phyloP scores from a whole-genome alignment of 1,140 invertebrate species.

The Calosoma granatense region DNA sequence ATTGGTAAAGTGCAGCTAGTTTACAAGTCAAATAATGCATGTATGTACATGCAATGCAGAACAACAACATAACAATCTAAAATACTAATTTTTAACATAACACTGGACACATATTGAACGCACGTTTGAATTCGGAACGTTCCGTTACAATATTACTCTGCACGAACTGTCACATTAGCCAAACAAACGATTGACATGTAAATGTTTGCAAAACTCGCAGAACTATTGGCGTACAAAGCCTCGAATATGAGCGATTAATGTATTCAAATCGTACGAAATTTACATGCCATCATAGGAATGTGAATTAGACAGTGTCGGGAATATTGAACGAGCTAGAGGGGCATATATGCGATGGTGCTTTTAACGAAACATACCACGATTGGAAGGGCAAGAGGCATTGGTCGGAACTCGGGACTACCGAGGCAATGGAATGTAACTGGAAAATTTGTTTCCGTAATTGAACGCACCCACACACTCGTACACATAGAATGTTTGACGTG shows the following conservation, averaged over 20 bases:
- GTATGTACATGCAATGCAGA: background rate
- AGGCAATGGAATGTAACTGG: slow-evolving; percentile 1
- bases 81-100: background rate
- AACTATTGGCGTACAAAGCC: too few species aligned
- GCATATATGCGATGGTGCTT: too few species aligned
- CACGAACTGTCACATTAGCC: too few species aligned
- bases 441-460: slow-evolving; percentile 7
- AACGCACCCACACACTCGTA: background rate
- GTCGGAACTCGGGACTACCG: background rate
- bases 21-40: background rate
- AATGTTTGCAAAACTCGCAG: background rate
- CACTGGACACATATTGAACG: background rate
- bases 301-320: too few species aligned
- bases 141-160: too few species aligned
- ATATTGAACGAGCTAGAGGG: too few species aligned
- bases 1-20: background rate
- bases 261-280: too few species aligned
- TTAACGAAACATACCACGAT: too few species aligned
- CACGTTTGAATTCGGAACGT: background rate
- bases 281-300: too few species aligned
- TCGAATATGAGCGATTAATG: too few species aligned
- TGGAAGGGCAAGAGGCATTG: too few species aligned
- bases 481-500: slow-evolving; percentile 2
- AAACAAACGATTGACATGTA: background rate
- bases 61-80: background rate